Percentiles rank a stretch among this genome's conserved stretches.
Conservation (phyloP, 2,113 vertebrate genomes). For the Psittacara wagleri region DNA sequence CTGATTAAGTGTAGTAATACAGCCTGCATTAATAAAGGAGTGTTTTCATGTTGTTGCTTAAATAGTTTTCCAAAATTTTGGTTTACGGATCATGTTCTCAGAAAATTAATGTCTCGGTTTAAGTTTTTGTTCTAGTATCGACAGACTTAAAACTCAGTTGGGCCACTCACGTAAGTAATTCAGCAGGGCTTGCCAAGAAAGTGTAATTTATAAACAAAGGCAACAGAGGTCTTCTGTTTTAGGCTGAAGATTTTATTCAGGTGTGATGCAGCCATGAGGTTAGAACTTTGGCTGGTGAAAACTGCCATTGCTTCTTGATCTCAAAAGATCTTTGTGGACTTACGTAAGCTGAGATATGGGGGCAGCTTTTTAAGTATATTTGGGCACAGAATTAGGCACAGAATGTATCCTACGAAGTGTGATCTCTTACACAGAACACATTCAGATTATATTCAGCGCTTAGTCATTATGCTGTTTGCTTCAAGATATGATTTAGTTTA, state of each 20-base stretch:
- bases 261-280: not conserved
- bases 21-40: slow-evolving; percentile 13
- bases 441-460: not conserved
- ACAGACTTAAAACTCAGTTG: not conserved
- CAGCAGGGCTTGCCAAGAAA: not conserved
- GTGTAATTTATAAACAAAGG: not conserved
- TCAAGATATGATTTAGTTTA: not conserved
- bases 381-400: not conserved
- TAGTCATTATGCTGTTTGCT: not conserved
- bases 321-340: not conserved
- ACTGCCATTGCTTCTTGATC: not conserved
- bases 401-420: not conserved
- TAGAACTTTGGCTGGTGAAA: not conserved
- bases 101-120: not conserved
- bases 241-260: not conserved
- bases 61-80: not conserved
- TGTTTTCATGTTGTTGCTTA: not conserved
- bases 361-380: not conserved
- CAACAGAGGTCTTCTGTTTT: not conserved
- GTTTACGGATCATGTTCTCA: not conserved
- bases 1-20: slow-evolving; percentile 48
- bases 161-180: not conserved
- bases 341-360: fast-evolving
- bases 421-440: not conserved
- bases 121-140: not conserved